Conservation (phyloP, 1,140 invertebrate genomes). For the Diachasmimorpha longicaudata region DNA sequence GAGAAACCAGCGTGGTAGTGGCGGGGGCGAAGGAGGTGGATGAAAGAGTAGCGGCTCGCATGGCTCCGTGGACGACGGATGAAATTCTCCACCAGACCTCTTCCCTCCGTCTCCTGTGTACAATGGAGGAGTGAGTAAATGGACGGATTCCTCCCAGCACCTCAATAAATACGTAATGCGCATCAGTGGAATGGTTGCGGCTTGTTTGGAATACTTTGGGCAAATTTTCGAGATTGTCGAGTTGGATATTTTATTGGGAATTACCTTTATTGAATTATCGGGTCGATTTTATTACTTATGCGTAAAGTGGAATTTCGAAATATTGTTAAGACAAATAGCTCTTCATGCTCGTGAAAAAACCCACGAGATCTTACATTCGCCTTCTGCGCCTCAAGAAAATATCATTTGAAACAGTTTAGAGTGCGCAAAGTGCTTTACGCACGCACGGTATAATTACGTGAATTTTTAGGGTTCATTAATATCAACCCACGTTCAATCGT, state of each 20-base stretch:
- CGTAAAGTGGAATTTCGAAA: too few relatives aligned
- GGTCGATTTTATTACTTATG: too few relatives aligned
- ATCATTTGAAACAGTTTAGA: too few relatives aligned
- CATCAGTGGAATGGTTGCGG: constrained; percentile 2
- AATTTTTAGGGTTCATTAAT: too few relatives aligned
- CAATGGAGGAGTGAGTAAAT: background rate
- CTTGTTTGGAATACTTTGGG: background rate
- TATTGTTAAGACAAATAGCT: too few relatives aligned
- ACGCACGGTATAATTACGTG: too few relatives aligned
- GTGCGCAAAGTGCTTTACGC: too few relatives aligned
- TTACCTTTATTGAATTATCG: too few relatives aligned
- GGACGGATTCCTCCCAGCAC: background rate
- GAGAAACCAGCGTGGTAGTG: background rate
- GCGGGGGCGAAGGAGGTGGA: background rate
- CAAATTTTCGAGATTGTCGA: background rate
- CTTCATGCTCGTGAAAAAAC: too few relatives aligned
- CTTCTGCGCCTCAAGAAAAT: too few relatives aligned
- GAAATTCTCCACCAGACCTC: background rate
- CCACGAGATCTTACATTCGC: too few relatives aligned
- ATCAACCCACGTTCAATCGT: too few relatives aligned
- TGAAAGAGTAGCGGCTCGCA: background rate
- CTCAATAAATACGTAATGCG: constrained; percentile 14
- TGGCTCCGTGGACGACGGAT: background rate
- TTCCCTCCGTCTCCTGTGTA: background rate
- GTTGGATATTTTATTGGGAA: background rate